Evolutionary conservation across 2,888 invertebrate genomes (phyloP).

Genomic region (Orchesellides sinensis): DNA sequence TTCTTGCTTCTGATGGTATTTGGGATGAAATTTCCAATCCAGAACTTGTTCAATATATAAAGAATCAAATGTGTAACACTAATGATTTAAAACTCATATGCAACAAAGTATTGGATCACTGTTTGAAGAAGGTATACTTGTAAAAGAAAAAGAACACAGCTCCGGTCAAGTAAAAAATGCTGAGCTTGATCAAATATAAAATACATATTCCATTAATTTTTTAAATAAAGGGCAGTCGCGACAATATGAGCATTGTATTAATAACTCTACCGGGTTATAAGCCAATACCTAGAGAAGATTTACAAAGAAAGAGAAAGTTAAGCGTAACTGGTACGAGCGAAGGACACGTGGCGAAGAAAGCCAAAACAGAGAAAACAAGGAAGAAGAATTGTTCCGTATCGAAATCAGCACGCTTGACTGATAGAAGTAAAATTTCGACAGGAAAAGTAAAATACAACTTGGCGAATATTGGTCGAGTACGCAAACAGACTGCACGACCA

Average conservation of each 20-base stretch:
- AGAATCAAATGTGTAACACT: conserved; percentile 27
- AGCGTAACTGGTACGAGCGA: no score
- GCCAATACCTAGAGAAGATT: background rate
- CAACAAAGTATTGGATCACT: conserved; percentile 39
- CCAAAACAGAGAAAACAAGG: background rate
- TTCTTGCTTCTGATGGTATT: conserved; percentile 50
- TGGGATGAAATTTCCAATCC: conserved; percentile 53
- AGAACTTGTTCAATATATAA: conserved; percentile 22
- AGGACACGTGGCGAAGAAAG: background rate
- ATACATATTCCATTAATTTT: no score
- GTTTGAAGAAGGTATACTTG: conserved; percentile 15
- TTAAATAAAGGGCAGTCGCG: conserved; percentile 25
- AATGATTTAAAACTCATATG: conserved; percentile 17
- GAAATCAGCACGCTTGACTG: background rate
- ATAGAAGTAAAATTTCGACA: background rate
- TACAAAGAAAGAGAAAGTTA: conserved; percentile 8
- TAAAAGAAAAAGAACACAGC: background rate
- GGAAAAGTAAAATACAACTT: no score
- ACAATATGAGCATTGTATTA: conserved; percentile 47
- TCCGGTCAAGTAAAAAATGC: background rate
- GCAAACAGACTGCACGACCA: no score
- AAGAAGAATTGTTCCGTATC: background rate
- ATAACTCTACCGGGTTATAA: conserved; percentile 39
- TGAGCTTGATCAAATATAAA: background rate
- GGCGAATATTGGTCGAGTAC: no score